Conservation (phyloP, 2,888 invertebrate genomes). For the Cephus runcator region DNA sequence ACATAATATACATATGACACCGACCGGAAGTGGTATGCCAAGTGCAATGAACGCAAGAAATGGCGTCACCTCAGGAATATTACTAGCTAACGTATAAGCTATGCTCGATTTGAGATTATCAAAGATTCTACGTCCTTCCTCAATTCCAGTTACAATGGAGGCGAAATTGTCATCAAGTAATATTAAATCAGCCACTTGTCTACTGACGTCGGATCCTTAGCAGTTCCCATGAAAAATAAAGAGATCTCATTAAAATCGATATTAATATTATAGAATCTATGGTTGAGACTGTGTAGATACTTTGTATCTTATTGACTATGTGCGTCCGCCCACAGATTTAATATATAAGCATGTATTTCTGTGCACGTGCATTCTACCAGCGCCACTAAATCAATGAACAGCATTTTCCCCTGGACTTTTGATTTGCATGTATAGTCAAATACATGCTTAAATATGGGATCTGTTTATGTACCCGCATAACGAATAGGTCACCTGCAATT, state of each 20-base stretch:
- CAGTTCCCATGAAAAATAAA: slow-evolving; percentile 51
- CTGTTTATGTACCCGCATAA: too few species aligned
- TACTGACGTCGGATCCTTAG: slow-evolving; percentile 59
- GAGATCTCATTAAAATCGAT: background rate
- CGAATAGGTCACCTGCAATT: slow-evolving; percentile 68
- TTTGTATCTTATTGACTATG: background rate
- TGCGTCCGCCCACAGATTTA: too few species aligned
- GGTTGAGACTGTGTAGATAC: slow-evolving; percentile 42
- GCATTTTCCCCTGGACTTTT: too few species aligned
- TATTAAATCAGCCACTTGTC: slow-evolving; percentile 74
- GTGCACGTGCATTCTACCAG: too few species aligned
- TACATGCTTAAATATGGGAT: too few species aligned
- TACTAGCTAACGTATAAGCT: slow-evolving; percentile 70
- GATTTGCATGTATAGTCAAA: too few species aligned
- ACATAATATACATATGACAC: slow-evolving; percentile 73
- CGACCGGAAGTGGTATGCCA: slow-evolving; percentile 70
- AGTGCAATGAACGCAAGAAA: slow-evolving; percentile 69
- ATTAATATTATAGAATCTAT: background rate
- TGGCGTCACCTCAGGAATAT: slow-evolving; percentile 71
- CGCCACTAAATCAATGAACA: too few species aligned
- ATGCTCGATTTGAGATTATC: slow-evolving; percentile 72
- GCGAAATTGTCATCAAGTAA: slow-evolving; percentile 73
- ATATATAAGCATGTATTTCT: too few species aligned
- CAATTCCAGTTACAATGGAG: slow-evolving; percentile 72
- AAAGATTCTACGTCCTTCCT: slow-evolving; percentile 69